Conservation (phyloP, 2,888 invertebrate genomes). For the Endotricha flammealis region DNA sequence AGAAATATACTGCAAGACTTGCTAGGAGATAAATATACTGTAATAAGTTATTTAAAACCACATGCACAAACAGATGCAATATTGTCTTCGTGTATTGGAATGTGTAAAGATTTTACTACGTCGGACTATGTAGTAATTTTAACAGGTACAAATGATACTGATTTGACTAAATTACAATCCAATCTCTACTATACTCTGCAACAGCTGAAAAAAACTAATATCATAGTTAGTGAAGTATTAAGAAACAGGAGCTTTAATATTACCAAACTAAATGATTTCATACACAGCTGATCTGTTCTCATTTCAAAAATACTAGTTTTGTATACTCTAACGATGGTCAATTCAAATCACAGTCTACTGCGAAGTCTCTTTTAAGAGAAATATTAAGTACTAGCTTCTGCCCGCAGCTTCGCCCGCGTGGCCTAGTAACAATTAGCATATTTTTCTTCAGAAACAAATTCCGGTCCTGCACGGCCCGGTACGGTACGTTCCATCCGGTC, state of each 20-base stretch:
- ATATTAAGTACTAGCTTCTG: neutral
- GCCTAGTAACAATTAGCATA: no score
- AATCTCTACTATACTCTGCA: neutral
- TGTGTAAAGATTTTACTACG: slow-evolving; percentile 1
- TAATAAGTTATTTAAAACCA: slow-evolving; percentile 1
- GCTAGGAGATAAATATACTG: neutral
- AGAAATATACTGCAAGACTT: neutral
- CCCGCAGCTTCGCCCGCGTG: no score
- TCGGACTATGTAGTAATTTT: slow-evolving; percentile 1
- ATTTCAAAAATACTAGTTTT: neutral
- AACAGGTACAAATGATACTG: neutral
- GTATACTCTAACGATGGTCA: neutral
- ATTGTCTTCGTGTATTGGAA: neutral
- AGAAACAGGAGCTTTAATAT: neutral
- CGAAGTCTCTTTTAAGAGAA: neutral
- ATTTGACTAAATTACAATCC: neutral
- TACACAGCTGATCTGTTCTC: neutral
- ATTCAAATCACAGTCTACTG: neutral
- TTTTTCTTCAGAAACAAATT: no score
- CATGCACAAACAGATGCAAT: slow-evolving; percentile 1
- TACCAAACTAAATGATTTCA: neutral
- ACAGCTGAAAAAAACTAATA: neutral
- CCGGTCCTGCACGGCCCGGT: no score
- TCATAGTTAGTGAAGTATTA: slow-evolving; percentile 1
- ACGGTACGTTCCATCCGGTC: no score